phyloP scores from a whole-genome alignment of 37 sponge, comb jelly and placozoan species.

The Cladorhizidae sp. region DNA sequence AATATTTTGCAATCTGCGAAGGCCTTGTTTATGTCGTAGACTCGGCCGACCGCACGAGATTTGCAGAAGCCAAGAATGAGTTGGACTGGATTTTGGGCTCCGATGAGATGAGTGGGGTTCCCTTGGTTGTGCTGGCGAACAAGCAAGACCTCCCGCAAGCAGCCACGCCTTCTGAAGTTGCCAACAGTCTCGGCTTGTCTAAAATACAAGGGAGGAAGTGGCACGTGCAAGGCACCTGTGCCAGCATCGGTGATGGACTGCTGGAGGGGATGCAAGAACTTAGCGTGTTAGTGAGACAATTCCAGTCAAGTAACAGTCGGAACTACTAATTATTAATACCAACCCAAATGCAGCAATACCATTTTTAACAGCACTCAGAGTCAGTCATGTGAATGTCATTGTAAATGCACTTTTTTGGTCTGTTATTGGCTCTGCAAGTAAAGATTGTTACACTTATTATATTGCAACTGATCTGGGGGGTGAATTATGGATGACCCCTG shows the following conservation, averaged over 20 bases:
- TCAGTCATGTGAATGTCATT: too few relatives aligned
- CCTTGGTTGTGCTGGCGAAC: slow-evolving; percentile 84
- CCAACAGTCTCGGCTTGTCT: slow-evolving; percentile 61
- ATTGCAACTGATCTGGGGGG: too few relatives aligned
- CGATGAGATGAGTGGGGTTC: slow-evolving; percentile 80
- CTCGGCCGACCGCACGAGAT: slow-evolving; percentile 52
- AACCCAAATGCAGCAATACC: too few relatives aligned
- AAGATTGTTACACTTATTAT: too few relatives aligned
- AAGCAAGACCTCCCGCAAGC: slow-evolving; percentile 90
- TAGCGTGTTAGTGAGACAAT: slow-evolving; percentile 70
- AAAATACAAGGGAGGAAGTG: slow-evolving; percentile 68
- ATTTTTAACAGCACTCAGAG: too few relatives aligned
- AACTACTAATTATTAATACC: too few relatives aligned
- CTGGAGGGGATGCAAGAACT: slow-evolving; percentile 76
- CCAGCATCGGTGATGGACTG: slow-evolving; percentile 77
- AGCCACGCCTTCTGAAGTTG: slow-evolving; percentile 47
- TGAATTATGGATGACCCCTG: too few relatives aligned
- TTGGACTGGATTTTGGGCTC: slow-evolving; percentile 69
- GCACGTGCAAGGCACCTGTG: slow-evolving; percentile 87
- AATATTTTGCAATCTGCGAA: slow-evolving; percentile 84
- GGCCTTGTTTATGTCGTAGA: slow-evolving; percentile 91
- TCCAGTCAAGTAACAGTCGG: slow-evolving; percentile 37
- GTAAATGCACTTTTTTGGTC: too few relatives aligned
- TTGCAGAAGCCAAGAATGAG: slow-evolving; percentile 66
- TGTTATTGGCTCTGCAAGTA: too few relatives aligned